These are phyloP conservation scores for Suncus etruscus DNA, from an alignment of 2,113 vertebrate species.

Conservation along the genomic window DNA sequence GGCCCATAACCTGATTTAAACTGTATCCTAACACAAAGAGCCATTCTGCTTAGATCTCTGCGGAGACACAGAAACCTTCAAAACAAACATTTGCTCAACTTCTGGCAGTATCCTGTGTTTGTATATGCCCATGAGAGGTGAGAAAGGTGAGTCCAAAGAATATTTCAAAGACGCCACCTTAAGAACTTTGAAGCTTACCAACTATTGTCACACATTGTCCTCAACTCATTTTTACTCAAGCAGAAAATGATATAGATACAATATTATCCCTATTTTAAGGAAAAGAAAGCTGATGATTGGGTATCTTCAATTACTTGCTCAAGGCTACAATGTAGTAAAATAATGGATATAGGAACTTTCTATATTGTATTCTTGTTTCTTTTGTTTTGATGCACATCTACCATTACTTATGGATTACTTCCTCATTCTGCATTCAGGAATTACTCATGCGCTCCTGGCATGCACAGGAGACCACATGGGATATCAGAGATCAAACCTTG, in stretches of 20 bases:
- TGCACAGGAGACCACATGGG: too few species aligned
- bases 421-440: too few species aligned
- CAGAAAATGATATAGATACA: neutral
- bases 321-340: slow-evolving; percentile 40
- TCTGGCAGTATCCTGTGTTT: slow-evolving; percentile 35
- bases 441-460: too few species aligned
- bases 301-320: slow-evolving; percentile 44
- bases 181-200: slow-evolving; percentile 37
- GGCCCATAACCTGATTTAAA: neutral
- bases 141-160: slow-evolving; percentile 62
- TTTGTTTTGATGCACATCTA: too few species aligned
- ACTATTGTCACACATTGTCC: slow-evolving; percentile 4
- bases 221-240: slow-evolving; percentile 28
- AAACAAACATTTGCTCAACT: neutral
- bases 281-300: neutral
- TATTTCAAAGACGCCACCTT: slow-evolving; percentile 36
- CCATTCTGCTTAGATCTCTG: slow-evolving; percentile 59
- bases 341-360: neutral
- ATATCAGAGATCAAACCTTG: too few species aligned
- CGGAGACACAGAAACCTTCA: slow-evolving; percentile 55
- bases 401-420: too few species aligned
- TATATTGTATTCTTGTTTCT: too few species aligned
- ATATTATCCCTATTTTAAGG: slow-evolving; percentile 43
- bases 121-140: slow-evolving; percentile 22
- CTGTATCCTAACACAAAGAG: slow-evolving; percentile 64